A percentile compares a stretch with the other conserved stretches of the same genome.
Conservation (phyloP, 2,113 vertebrate genomes). For the Hiodon tergisus region DNA sequence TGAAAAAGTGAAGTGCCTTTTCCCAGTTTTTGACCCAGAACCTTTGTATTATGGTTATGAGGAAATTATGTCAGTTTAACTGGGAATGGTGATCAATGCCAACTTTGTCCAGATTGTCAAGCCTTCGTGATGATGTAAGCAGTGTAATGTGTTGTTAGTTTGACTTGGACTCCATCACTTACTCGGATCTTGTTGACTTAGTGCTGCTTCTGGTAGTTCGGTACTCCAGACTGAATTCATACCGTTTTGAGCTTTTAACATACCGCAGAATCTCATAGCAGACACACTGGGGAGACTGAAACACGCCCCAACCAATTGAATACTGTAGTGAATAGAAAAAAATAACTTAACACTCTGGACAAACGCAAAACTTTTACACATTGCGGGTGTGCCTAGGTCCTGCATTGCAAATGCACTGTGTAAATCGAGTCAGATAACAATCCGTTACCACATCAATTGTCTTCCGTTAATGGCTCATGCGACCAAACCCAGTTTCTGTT, state of each 20-base stretch:
- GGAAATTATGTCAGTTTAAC: not conserved
- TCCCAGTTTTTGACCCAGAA: not conserved
- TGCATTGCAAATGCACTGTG: too few relatives aligned
- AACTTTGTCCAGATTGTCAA: constrained; percentile 11
- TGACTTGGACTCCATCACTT: constrained; percentile 16
- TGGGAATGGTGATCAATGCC: not conserved
- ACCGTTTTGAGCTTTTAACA: not conserved
- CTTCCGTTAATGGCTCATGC: too few relatives aligned
- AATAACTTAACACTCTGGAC: too few relatives aligned
- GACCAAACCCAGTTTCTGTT: too few relatives aligned
- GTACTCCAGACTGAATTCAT: not conserved
- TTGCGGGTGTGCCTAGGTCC: too few relatives aligned
- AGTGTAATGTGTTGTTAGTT: constrained; percentile 8
- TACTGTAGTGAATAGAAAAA: too few relatives aligned
- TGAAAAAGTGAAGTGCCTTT: not conserved
- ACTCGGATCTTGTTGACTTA: constrained; percentile 15
- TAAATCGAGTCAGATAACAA: too few relatives aligned
- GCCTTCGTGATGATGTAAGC: constrained; percentile 7
- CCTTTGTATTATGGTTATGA: not conserved
- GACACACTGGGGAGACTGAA: not conserved
- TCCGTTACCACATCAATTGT: too few relatives aligned
- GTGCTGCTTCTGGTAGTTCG: not conserved
- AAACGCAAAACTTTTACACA: too few relatives aligned
- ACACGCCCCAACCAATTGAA: too few relatives aligned
- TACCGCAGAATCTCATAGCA: not conserved